Conservation (phyloP, 2,888 invertebrate species). For the Ectemnius cavifrons region DNA sequence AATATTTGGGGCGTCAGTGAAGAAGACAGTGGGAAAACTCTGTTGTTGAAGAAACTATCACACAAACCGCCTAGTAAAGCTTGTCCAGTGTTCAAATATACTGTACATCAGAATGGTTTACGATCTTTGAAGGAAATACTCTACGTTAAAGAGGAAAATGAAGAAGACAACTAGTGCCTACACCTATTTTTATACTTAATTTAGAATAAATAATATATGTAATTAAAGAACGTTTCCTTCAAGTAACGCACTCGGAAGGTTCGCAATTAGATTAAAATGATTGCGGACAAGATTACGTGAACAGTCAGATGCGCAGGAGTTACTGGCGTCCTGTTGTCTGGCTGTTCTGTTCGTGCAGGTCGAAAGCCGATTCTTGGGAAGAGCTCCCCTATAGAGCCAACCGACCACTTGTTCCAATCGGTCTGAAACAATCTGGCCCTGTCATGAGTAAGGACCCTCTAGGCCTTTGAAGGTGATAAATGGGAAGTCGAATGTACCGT, state of each 20-base stretch:
- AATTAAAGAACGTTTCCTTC: not conserved
- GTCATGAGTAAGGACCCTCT: slow-evolving; percentile 28
- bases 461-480: slow-evolving; percentile 40
- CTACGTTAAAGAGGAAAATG: not conserved
- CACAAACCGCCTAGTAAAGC: not conserved
- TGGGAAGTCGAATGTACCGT: slow-evolving; percentile 40
- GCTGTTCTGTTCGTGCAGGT: slow-evolving; percentile 50
- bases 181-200: not conserved
- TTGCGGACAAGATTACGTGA: slow-evolving; percentile 1
- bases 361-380: slow-evolving; percentile 34
- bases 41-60: slow-evolving; percentile 39
- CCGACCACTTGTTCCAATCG: slow-evolving; percentile 47
- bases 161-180: not conserved
- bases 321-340: slow-evolving; percentile 70
- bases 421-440: slow-evolving; percentile 49
- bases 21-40: slow-evolving; percentile 32
- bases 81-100: slow-evolving; percentile 51
- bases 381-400: slow-evolving; percentile 39
- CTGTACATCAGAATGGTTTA: slow-evolving; percentile 60
- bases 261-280: too few species aligned
- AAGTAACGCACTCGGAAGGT: too few species aligned
- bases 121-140: slow-evolving; percentile 59
- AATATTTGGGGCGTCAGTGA: slow-evolving; percentile 53
- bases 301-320: not conserved
- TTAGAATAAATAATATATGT: not conserved